Evolutionary conservation across 1,140 invertebrate species (phyloP).

Genomic region (Zophobas atratus): DNA sequence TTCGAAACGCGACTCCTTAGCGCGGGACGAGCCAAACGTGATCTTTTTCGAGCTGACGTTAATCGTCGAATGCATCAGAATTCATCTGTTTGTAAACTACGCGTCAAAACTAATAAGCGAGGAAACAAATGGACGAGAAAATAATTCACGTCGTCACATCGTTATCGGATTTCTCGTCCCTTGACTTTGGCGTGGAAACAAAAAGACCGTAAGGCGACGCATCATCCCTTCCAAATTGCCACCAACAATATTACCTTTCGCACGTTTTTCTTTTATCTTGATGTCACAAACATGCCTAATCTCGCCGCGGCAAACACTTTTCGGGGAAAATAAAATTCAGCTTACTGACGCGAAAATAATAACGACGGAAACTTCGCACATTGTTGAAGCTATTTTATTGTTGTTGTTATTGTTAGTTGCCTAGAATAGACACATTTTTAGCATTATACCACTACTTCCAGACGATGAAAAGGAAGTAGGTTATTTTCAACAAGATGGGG

Average conservation of each 20-base stretch:
- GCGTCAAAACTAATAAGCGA: not conserved
- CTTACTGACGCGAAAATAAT: not conserved
- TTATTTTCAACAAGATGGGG: too few relatives aligned
- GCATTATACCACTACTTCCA: too few relatives aligned
- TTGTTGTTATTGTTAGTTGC: too few relatives aligned
- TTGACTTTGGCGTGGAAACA: not conserved
- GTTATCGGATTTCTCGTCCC: slow-evolving; percentile 2
- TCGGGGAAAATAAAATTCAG: slow-evolving; percentile 16
- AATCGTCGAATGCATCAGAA: not conserved
- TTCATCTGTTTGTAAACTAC: not conserved
- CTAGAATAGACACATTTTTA: too few relatives aligned
- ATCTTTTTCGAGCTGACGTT: too few relatives aligned
- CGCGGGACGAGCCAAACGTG: too few relatives aligned
- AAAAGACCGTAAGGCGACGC: not conserved
- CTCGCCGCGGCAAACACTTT: slow-evolving; percentile 14
- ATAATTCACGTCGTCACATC: not conserved
- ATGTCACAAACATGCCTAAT: slow-evolving; percentile 17
- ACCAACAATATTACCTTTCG: slow-evolving; percentile 6
- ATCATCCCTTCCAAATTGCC: slow-evolving; percentile 14
- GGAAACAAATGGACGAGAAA: not conserved
- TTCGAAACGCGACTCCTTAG: not conserved
- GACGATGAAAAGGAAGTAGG: too few relatives aligned
- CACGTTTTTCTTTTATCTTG: slow-evolving; percentile 7
- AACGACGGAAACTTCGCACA: too few relatives aligned
- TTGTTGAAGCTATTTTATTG: too few relatives aligned